Evolutionary conservation across 2,113 vertebrate genomes (phyloP), one percentile per base, ranked within the genome.

Genomic region (Misgurnus mizolepis): DNA sequence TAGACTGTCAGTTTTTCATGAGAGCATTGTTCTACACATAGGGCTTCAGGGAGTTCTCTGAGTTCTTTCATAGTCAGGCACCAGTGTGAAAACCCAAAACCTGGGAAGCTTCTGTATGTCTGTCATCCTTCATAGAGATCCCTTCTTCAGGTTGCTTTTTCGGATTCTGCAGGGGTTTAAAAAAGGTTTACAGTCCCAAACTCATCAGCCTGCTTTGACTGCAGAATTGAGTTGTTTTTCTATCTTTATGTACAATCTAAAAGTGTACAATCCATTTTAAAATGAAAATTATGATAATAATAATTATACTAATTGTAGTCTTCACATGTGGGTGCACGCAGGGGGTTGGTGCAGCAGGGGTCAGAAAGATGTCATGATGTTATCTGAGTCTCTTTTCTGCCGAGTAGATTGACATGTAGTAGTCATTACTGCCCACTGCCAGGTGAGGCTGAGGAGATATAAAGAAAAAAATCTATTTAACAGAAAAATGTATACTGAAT

Each of bases 321-420:
- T 73, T 87, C 87, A 88, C 85, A 89, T 79, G 77, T 83, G 86
- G 90, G 89, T 84, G 93, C 93, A 95, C 95, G 94, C 88, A 69
- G 4, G 40, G 45, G 86, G 67, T 15, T 75, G 4, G 6, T 2
- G 50, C 72, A 45, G 47, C 55, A 73, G 77, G 45, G 75, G 66
- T 76, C 66, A 69, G 61, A 68, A 75, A 87, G 40, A 68, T 60
- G 85, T 71, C 80, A 79, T 4, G 81, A 87, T 87, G 95, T 93
- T 98, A 99, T 96, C 98, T 98, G 89, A 95, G 91, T 50, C 97
- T 92, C 92, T 98, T 99, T 93, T 99, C 98, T 77, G 97, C 95
- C 0, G 97, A 99, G 87, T 99, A 99, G 92, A 99, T 98, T 45
- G 98, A 99, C 95, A 99, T 98, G 94, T 97, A 99, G 95, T 95